Conservation (phyloP, 2,113 vertebrate species). For the Aegotheles bennettii region DNA sequence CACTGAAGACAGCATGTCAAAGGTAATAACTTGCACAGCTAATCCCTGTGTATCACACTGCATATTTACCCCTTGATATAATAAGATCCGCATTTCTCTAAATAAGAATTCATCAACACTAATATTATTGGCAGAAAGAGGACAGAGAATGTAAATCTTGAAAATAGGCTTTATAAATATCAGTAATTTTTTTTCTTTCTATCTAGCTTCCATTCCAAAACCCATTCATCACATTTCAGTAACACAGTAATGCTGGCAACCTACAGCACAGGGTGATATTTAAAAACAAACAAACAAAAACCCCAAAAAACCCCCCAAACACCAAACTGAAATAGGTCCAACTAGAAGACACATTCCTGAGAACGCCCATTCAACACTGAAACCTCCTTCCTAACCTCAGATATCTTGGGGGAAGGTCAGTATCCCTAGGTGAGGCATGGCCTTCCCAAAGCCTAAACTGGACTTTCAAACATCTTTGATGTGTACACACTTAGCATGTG, state of each 20-base stretch:
- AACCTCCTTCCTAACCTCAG: not conserved
- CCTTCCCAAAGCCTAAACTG: not conserved
- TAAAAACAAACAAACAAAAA: too few relatives aligned
- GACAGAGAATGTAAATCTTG: not conserved
- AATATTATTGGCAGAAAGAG: slow-evolving; percentile 27
- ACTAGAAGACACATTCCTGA: not conserved
- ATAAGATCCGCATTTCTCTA: not conserved
- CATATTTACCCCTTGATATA: slow-evolving; percentile 9
- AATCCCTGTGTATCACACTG: not conserved
- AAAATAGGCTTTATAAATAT: slow-evolving; percentile 5
- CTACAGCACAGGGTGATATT: not conserved
- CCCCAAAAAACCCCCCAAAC: too few relatives aligned
- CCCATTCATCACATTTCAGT: not conserved
- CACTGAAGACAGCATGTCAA: not conserved
- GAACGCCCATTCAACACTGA: not conserved
- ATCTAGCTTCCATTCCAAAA: not conserved
- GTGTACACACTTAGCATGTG: not conserved
- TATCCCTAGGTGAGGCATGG: not conserved
- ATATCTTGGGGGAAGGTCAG: not conserved
- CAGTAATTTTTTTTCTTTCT: not conserved
- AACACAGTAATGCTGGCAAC: not conserved
- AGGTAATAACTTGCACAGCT: not conserved
- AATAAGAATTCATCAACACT: slow-evolving; percentile 26
- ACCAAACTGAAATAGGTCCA: too few relatives aligned
- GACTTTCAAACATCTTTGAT: not conserved